Base-by-base conservation (phyloP, 2,797 vertebrate species). In the Eulemur mongoz region DNA sequence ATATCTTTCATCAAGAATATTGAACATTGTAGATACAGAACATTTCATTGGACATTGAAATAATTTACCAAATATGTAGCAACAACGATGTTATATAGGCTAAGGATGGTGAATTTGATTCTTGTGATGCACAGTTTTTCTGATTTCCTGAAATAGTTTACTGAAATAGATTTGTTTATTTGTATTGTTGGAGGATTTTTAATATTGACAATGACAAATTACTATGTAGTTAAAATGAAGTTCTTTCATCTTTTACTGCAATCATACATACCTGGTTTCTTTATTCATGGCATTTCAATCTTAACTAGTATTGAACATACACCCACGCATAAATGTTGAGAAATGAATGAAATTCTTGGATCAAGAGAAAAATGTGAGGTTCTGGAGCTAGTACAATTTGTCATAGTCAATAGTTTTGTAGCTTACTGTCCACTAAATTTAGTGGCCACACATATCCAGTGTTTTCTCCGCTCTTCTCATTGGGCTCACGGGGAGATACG, bases 91-190 rank as follows among this genome's bases (percentile, higher is more conserved):
- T 65, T 73, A 48, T 57, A 0, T 57, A 30, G 25, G 40, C 25
- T n/a, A n/a, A 81, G 10, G 12, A 85, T 67, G 5, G 1, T 61
- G 8, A 9, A 59, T 88, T 38, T 72, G 13, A 80, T 73, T 23
- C 4, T 35, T 38, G 0, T 43, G n/a, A 52, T 3, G 14, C 35
- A 0, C 6, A 32, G 75, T 79, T 78, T 5, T 65, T 57, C 10
- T 73, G 25, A 57, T 92, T 83, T 89, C 32, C 30, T 76, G 38
- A 88, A 94, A n/a, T 73, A 38, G 14, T 17, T 80, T 61, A 79
- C 2, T 57, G 54, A 57, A 69, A 59, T 2, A 45, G 11, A 3
- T 88, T 88, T 72, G 6, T 32, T n/a, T 84, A 7, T 92, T 81
- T 89, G 38, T 78, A 63, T 48, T 70, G 27, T 12, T 92, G 14